Evolutionary conservation across 2,888 invertebrate genomes (phyloP).

Genomic region (Nephrotoma appendiculata): DNA sequence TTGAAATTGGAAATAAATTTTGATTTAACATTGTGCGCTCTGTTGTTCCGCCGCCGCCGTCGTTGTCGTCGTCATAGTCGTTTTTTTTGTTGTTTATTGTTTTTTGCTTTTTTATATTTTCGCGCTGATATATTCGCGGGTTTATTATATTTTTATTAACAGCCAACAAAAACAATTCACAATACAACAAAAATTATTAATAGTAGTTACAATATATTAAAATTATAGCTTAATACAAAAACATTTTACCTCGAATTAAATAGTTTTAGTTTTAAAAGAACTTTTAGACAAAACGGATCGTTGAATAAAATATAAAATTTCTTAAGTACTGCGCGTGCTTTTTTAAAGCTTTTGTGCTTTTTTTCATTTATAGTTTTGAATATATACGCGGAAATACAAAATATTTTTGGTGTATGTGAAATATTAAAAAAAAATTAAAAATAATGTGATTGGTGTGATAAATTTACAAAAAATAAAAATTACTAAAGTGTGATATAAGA

Average conservation of each 20-base stretch:
- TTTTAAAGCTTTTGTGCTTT: background rate
- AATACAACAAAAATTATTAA: background rate
- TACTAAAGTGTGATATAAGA: background rate
- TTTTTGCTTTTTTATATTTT: background rate
- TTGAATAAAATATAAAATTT: background rate
- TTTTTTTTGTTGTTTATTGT: background rate
- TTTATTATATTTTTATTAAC: background rate
- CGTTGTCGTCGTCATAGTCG: background rate
- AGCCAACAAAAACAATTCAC: background rate
- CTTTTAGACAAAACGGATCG: background rate
- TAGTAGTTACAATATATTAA: background rate
- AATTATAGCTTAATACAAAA: background rate
- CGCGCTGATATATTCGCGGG: background rate
- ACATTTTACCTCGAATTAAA: conserved; percentile 4
- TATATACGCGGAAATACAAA: background rate
- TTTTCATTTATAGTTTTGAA: background rate
- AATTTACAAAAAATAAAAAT: background rate
- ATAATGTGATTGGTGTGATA: background rate
- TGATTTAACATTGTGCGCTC: background rate
- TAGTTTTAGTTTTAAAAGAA: conserved; percentile 3
- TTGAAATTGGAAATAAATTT: background rate
- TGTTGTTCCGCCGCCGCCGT: background rate
- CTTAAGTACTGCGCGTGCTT: background rate
- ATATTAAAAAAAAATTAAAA: background rate
- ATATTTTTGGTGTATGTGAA: background rate